These are phyloP conservation scores for Patiria pectinifera DNA, from an alignment of 53 echinoderm and acorn worm genomes.

Conservation along the genomic window DNA sequence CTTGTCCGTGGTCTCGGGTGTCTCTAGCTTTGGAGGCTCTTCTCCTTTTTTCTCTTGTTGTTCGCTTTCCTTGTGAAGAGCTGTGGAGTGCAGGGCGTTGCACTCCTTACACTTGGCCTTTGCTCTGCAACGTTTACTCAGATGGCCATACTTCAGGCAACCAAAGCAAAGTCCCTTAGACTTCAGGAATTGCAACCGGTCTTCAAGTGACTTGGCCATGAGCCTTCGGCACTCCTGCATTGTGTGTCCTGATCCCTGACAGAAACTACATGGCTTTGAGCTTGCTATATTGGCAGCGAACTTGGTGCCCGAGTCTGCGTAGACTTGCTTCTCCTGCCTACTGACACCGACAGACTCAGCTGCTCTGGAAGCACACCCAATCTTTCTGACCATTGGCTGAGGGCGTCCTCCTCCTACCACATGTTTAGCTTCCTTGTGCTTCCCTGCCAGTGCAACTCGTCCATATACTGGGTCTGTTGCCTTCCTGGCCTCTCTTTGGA, in stretches of 20 bases:
- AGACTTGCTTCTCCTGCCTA: not conserved
- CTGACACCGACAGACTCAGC: not conserved
- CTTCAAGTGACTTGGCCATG: constrained; percentile 40
- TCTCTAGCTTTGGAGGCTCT: not conserved
- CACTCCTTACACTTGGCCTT: constrained; percentile 60
- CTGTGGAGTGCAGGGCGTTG: constrained; percentile 57
- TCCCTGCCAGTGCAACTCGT: not conserved
- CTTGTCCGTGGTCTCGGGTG: constrained; percentile 31
- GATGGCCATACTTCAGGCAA: constrained; percentile 68
- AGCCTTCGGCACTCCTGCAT: constrained; percentile 59
- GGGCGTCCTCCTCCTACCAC: not conserved
- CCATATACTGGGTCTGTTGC: constrained; percentile 55
- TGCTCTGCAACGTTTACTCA: constrained; percentile 63
- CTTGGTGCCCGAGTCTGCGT: constrained; percentile 18
- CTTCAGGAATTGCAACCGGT: constrained; percentile 60
- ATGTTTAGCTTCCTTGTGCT: not conserved
- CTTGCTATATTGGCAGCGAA: not conserved
- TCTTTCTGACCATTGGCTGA: not conserved
- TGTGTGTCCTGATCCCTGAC: constrained; percentile 51
- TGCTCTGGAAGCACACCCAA: constrained; percentile 15
- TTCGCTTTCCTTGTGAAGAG: constrained; percentile 50
- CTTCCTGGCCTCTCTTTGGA: too few relatives aligned
- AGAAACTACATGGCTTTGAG: constrained; percentile 36
- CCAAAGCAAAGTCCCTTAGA: constrained; percentile 68
- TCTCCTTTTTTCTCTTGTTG: not conserved